Percentiles rank a stretch among this genome's conserved stretches.
These are phyloP conservation scores for Epistrophella euchroma DNA, from an alignment of 2,888 invertebrate genomes.

Conservation along the genomic window DNA sequence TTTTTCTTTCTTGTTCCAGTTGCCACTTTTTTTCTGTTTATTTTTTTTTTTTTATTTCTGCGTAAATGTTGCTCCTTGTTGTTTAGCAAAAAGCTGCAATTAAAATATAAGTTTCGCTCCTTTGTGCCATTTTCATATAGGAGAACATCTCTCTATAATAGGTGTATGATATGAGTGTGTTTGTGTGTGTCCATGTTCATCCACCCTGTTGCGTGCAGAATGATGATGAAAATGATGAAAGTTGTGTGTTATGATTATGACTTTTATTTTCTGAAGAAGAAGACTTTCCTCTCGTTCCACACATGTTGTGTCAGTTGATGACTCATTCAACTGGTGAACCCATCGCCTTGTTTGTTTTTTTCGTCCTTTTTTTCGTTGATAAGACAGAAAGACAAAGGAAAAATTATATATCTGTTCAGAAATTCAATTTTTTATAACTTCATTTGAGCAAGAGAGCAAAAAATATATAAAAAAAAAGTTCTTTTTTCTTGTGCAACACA, in stretches of 20 bases:
- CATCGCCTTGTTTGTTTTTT: background rate
- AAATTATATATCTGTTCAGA: slow-evolving; percentile 14
- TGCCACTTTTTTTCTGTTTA: slow-evolving; percentile 24
- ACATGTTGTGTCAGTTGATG: slow-evolving; percentile 48
- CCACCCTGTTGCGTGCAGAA: slow-evolving; percentile 55
- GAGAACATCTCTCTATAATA: slow-evolving; percentile 13
- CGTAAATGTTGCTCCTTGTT: slow-evolving; percentile 29
- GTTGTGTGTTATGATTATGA: slow-evolving; percentile 48
- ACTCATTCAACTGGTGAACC: slow-evolving; percentile 68
- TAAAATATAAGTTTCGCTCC: slow-evolving; percentile 58
- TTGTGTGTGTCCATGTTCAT: background rate
- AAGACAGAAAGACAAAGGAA: slow-evolving; percentile 26
- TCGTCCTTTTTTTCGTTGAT: slow-evolving; percentile 7
- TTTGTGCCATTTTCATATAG: slow-evolving; percentile 25
- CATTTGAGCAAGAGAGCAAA: background rate
- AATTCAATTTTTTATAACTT: slow-evolving; percentile 25
- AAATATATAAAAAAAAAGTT: slow-evolving; percentile 32
- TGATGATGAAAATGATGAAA: slow-evolving; percentile 33
- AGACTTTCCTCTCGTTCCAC: slow-evolving; percentile 7
- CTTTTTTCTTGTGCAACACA: slow-evolving; percentile 47
- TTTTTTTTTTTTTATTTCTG: slow-evolving; percentile 6
- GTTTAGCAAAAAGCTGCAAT: slow-evolving; percentile 45
- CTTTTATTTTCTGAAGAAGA: slow-evolving; percentile 21
- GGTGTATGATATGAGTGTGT: background rate
- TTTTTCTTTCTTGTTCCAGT: background rate